These are phyloP conservation scores for Aleiodes sp. DNA, from an alignment of 1,140 invertebrate species.

Conservation along the genomic window DNA sequence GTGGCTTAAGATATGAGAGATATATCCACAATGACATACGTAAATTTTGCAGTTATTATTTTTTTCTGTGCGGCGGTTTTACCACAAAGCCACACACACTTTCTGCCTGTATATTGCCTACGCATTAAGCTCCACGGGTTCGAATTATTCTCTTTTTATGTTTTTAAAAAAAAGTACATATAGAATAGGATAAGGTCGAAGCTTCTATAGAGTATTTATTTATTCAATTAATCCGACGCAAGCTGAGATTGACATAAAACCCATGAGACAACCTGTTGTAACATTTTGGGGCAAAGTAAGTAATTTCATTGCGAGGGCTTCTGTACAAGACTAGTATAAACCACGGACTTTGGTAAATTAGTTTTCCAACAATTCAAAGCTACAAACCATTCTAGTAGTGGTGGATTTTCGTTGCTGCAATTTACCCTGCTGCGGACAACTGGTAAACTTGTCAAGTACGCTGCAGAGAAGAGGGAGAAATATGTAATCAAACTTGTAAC, in stretches of 20 bases:
- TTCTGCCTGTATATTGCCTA: background rate
- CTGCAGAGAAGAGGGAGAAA: background rate
- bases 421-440: background rate
- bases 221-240: too few species aligned
- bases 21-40: background rate
- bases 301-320: background rate
- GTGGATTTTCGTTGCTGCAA: background rate
- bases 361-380: background rate
- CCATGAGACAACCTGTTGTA: too few species aligned
- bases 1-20: background rate
- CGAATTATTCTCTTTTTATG: too few species aligned
- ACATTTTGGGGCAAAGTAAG: background rate
- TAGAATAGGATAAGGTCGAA: too few species aligned
- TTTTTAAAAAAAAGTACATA: too few species aligned
- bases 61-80: background rate
- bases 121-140: too few species aligned
- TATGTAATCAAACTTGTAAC: background rate
- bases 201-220: too few species aligned
- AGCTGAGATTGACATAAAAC: too few species aligned
- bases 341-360: background rate
- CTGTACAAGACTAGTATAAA: background rate
- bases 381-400: background rate
- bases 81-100: constrained; percentile 11
- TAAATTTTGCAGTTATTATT: constrained; percentile 14
- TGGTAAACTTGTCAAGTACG: background rate